Evolutionary conservation across 2,888 invertebrate genomes (phyloP).

Genomic region (Lampropteryx suffumata): DNA sequence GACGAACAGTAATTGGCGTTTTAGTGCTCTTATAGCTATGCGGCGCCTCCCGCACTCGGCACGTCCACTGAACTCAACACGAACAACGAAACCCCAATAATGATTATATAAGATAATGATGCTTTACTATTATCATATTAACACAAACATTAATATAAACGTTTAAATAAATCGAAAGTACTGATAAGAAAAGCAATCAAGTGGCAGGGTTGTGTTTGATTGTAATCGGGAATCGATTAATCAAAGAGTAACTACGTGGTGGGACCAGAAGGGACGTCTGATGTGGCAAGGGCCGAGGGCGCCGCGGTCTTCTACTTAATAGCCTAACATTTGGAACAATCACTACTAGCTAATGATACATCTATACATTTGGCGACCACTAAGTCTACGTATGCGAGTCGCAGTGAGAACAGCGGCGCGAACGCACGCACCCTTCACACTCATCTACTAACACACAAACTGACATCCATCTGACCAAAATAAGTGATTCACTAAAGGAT

Average conservation of each 20-base stretch:
- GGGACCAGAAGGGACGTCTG: constrained; percentile 7
- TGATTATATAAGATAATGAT: not conserved
- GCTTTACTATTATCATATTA: not conserved
- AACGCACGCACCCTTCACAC: constrained; percentile 13
- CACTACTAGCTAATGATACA: constrained; percentile 79
- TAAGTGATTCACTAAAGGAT: constrained; percentile 55
- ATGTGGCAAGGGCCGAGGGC: constrained; percentile 45
- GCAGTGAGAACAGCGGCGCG: constrained; percentile 36
- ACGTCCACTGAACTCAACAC: not conserved
- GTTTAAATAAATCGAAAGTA: constrained; percentile 9
- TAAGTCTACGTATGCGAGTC: constrained; percentile 71
- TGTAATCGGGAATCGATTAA: constrained; percentile 12
- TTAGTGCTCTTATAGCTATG: constrained; percentile 65
- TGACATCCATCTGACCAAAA: constrained; percentile 66
- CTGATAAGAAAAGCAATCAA: constrained; percentile 20
- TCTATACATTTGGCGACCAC: constrained; percentile 81
- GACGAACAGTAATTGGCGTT: constrained; percentile 62
- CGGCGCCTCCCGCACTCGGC: constrained; percentile 39
- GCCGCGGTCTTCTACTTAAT: constrained; percentile 64
- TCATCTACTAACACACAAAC: constrained; percentile 46
- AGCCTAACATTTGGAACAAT: constrained; percentile 81
- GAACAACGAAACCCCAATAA: not conserved
- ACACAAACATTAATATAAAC: constrained; percentile 2
- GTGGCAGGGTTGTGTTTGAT: constrained; percentile 14
- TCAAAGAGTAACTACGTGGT: constrained; percentile 3